phyloP scores from a whole-genome alignment of 2,888 invertebrate species.

The Pantelozetes paolii region DNA sequence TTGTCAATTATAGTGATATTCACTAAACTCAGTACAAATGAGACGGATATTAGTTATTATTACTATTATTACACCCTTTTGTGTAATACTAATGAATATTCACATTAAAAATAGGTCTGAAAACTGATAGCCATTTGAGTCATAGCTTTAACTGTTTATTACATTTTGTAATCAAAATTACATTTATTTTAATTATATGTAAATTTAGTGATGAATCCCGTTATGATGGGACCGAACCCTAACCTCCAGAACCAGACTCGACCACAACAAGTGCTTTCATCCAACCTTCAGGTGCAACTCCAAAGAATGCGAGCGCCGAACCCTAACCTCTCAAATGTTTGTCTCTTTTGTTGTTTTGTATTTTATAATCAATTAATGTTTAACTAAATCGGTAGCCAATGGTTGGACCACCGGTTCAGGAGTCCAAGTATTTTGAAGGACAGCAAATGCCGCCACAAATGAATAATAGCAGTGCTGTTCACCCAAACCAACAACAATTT shows the following conservation, averaged over 20 bases:
- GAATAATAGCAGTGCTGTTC: neutral
- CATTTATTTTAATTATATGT: neutral
- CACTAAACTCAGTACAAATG: no score
- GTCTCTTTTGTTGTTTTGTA: neutral
- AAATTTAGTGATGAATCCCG: neutral
- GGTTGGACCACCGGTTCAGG: neutral
- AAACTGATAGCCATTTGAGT: no score
- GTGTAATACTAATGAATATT: no score
- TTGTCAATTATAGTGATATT: no score
- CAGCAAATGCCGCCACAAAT: neutral
- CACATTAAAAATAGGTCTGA: no score
- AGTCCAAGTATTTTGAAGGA: slow-evolving; percentile 3
- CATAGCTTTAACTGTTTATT: no score
- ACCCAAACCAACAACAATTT: slow-evolving; percentile 3
- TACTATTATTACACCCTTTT: no score
- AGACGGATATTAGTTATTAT: no score
- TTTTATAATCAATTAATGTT: neutral
- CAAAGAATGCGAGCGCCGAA: neutral
- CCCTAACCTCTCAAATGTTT: neutral
- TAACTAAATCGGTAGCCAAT: neutral
- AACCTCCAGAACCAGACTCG: neutral
- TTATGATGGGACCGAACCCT: neutral
- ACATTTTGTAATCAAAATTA: no score
- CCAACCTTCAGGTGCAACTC: slow-evolving; percentile 11
- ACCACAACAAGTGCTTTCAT: slow-evolving; percentile 16